Conservation (phyloP, 2,797 vertebrate species). For the Diceros bicornis region DNA sequence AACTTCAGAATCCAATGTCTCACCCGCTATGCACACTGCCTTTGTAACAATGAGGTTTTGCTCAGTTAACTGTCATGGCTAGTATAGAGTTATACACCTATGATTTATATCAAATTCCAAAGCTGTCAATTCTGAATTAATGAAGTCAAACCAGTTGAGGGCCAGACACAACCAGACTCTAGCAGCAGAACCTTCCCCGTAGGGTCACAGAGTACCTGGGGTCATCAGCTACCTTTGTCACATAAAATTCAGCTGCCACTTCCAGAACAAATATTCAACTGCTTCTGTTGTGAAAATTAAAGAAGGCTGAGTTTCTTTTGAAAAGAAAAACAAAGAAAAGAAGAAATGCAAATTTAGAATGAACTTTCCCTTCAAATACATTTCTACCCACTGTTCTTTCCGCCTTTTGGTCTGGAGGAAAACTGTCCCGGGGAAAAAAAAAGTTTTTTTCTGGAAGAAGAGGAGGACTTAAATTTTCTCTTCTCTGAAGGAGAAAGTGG, state of each 20-base stretch:
- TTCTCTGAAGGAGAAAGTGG: background rate
- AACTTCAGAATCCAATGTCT: background rate
- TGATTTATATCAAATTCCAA: constrained; percentile 34
- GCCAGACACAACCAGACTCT: background rate
- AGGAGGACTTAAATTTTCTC: background rate
- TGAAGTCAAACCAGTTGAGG: background rate
- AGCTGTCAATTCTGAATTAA: constrained; percentile 1
- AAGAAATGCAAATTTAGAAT: constrained; percentile 14
- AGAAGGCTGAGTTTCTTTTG: background rate
- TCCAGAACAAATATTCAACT: constrained; percentile 50
- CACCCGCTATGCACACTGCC: background rate
- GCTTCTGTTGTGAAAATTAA: constrained; percentile 35
- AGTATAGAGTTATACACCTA: background rate
- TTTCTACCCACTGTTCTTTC: background rate
- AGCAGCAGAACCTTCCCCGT: background rate
- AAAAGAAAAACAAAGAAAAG: background rate
- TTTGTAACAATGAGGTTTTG: background rate
- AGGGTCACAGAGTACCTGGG: background rate
- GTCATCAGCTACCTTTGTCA: background rate
- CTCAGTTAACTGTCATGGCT: background rate
- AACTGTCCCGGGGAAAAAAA: background rate
- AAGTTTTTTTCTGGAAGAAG: background rate
- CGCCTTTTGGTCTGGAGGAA: background rate
- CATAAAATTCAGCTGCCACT: constrained; percentile 33
- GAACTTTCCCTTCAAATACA: background rate